Conservation (phyloP, 2,113 vertebrate species). For the Erythrolamprus reginae region DNA sequence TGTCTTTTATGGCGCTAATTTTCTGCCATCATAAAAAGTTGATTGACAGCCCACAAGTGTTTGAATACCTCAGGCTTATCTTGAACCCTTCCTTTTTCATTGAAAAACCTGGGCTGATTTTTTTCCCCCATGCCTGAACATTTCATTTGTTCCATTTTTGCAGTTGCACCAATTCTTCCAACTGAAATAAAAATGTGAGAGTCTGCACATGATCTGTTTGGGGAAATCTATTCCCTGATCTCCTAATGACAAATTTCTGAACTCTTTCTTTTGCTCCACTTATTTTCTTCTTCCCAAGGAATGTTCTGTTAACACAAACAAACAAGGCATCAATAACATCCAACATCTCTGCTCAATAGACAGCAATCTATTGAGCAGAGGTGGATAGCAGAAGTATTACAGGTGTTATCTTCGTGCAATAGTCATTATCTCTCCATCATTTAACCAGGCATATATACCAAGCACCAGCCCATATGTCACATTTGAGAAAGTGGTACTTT, state of each 20-base stretch:
- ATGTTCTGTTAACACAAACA: constrained; percentile 61
- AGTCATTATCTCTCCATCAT: constrained; percentile 63
- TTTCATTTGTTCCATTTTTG: background rate
- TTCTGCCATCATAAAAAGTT: background rate
- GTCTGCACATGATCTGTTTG: background rate
- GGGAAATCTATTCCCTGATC: background rate
- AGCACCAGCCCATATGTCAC: constrained; percentile 58
- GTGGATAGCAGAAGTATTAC: constrained; percentile 72
- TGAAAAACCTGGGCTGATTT: background rate
- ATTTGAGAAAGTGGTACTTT: constrained; percentile 36
- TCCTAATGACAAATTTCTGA: constrained; percentile 24
- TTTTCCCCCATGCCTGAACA: background rate
- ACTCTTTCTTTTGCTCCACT: constrained; percentile 21
- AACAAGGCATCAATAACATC: constrained; percentile 72
- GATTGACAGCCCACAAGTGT: background rate
- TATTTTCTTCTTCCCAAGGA: constrained; percentile 65
- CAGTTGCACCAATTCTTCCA: background rate
- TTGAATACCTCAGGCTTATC: background rate
- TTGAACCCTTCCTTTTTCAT: background rate
- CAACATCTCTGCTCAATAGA: constrained; percentile 64
- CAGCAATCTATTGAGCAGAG: constrained; percentile 79
- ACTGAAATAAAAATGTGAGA: background rate
- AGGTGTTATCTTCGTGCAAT: constrained; percentile 55
- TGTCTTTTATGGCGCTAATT: background rate
- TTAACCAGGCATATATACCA: constrained; percentile 53